phyloP scores from a whole-genome alignment of 2,113 vertebrate genomes.

The Archocentrus centrarchus region DNA sequence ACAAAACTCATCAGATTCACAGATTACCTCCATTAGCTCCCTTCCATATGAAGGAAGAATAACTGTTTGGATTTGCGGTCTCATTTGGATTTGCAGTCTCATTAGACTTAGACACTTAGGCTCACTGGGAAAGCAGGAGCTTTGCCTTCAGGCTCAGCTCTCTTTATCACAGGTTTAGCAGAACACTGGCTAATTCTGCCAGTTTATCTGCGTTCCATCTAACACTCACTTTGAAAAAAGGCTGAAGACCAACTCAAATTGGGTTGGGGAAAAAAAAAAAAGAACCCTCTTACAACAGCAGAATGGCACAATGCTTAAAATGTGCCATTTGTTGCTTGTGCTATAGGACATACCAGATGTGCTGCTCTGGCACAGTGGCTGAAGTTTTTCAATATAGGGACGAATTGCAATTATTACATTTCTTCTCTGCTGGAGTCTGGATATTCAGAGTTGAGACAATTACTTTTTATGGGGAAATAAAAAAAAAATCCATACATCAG shows the following conservation, averaged over 20 bases:
- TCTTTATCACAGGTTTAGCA: neutral
- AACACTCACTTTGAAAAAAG: neutral
- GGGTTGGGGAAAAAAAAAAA: neutral
- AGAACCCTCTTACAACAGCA: neutral
- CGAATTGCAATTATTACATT: neutral
- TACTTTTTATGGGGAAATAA: neutral
- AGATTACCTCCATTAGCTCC: neutral
- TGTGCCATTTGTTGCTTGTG: accelerated
- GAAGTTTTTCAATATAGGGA: neutral
- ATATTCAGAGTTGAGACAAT: neutral
- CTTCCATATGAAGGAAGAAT: neutral
- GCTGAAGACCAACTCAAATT: neutral
- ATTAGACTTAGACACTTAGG: conserved; percentile 7
- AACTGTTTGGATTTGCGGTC: neutral
- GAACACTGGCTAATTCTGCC: neutral
- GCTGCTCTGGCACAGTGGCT: neutral
- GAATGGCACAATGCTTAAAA: neutral
- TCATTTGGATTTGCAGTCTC: neutral
- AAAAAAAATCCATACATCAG: neutral
- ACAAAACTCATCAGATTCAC: neutral
- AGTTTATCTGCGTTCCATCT: neutral
- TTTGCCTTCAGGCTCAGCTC: neutral
- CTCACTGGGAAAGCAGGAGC: neutral
- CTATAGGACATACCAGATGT: neutral
- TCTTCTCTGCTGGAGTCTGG: neutral